phyloP scores from a whole-genome alignment of 2,888 invertebrate species.

The Smittia aterrima region DNA sequence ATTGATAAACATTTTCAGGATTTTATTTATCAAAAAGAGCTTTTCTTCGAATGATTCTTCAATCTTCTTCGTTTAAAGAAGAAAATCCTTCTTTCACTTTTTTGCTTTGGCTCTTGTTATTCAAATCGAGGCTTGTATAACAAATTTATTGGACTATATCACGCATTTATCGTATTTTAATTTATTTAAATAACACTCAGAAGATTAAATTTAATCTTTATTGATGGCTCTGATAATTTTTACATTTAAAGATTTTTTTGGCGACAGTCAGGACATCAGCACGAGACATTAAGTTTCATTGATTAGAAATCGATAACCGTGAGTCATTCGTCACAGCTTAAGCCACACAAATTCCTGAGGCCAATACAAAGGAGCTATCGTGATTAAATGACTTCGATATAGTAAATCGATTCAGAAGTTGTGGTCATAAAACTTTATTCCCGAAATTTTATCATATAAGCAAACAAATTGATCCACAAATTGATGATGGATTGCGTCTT shows the following conservation, averaged over 20 bases:
- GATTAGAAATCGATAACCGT: slow-evolving; percentile 3
- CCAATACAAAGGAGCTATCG: no score
- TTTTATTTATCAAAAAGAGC: no score
- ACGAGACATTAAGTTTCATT: neutral
- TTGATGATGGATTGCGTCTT: slow-evolving; percentile 28
- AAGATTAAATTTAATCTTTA: slow-evolving; percentile 38
- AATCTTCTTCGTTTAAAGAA: no score
- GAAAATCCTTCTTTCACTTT: no score
- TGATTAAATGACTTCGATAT: neutral
- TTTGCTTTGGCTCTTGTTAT: slow-evolving; percentile 13
- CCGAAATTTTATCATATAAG: neutral
- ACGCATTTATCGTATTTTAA: slow-evolving; percentile 36
- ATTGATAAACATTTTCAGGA: slow-evolving; percentile 8
- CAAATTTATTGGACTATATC: slow-evolving; percentile 35
- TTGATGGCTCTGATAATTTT: slow-evolving; percentile 20
- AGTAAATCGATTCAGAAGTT: slow-evolving; percentile 16
- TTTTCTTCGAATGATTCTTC: no score
- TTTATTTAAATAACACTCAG: slow-evolving; percentile 39
- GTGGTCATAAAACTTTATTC: neutral
- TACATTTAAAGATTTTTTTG: neutral
- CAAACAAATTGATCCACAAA: slow-evolving; percentile 13
- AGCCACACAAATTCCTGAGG: neutral
- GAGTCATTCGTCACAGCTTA: no score
- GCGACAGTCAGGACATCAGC: neutral
- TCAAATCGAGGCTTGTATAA: slow-evolving; percentile 31